Conservation (phyloP, 1,140 invertebrate species). For the Halotydeus destructor region DNA sequence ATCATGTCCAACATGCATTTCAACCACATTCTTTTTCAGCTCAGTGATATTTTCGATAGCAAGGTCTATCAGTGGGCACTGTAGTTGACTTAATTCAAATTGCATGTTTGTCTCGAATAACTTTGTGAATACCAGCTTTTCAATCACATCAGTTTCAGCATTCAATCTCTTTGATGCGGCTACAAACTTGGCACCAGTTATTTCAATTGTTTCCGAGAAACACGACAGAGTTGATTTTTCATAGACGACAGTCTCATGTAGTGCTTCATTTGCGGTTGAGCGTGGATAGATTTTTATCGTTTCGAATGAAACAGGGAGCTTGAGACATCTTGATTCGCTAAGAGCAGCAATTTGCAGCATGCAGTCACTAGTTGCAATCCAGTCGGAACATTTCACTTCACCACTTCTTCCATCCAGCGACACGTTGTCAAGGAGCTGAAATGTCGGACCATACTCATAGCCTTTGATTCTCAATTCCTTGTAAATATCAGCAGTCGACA, state of each 20-base stretch:
- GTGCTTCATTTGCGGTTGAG: too few relatives aligned
- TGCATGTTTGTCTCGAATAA: too few relatives aligned
- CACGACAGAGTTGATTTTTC: too few relatives aligned
- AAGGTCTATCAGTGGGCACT: slow-evolving; percentile 38
- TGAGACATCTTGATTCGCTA: slow-evolving; percentile 23
- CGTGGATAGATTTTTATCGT: slow-evolving; percentile 29
- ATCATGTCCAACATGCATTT: too few relatives aligned
- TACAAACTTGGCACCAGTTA: neutral
- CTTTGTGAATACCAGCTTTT: slow-evolving; percentile 1
- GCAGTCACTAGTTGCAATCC: slow-evolving; percentile 33
- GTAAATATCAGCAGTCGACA: slow-evolving; percentile 59
- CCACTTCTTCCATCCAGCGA: slow-evolving; percentile 17
- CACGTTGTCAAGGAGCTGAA: slow-evolving; percentile 19
- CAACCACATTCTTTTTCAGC: slow-evolving; percentile 47
- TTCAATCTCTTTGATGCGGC: too few relatives aligned
- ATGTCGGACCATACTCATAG: slow-evolving; percentile 62
- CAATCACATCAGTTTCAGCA: slow-evolving; percentile 27
- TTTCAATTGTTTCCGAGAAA: slow-evolving; percentile 9
- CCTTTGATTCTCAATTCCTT: slow-evolving; percentile 77
- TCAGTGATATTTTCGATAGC: slow-evolving; percentile 53
- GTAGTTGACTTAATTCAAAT: too few relatives aligned
- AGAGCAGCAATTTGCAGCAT: slow-evolving; percentile 32
- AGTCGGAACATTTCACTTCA: slow-evolving; percentile 26
- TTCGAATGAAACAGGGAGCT: slow-evolving; percentile 31
- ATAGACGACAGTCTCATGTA: too few relatives aligned